These are phyloP conservation scores for Odontocerum albicorne DNA, from an alignment of 2,888 invertebrate species.

Conservation along the genomic window DNA sequence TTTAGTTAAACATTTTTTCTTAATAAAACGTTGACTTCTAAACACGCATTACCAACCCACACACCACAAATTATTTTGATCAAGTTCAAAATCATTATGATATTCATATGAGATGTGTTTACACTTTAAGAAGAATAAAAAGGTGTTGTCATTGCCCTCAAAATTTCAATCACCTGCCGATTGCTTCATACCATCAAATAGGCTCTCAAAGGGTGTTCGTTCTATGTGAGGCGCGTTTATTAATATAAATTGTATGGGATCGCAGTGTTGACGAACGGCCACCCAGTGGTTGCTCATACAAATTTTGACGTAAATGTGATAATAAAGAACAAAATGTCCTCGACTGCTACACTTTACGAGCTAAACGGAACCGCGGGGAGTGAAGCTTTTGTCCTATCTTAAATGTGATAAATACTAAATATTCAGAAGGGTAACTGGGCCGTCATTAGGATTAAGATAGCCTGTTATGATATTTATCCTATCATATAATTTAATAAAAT, in stretches of 20 bases:
- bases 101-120: too few relatives aligned
- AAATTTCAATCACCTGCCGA: not conserved
- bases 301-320: constrained; percentile 7
- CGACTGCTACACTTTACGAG: constrained; percentile 5
- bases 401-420: constrained; percentile 7
- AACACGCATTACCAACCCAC: too few relatives aligned
- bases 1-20: too few relatives aligned
- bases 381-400: not conserved
- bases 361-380: constrained; percentile 4
- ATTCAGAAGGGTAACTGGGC: too few relatives aligned
- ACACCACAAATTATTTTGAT: too few relatives aligned
- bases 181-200: not conserved
- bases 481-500: too few relatives aligned
- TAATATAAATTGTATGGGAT: not conserved
- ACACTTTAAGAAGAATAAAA: too few relatives aligned
- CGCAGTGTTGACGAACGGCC: constrained; percentile 11
- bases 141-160: too few relatives aligned
- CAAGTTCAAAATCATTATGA: too few relatives aligned
- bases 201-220: not conserved
- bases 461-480: too few relatives aligned
- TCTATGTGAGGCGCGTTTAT: not conserved
- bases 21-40: too few relatives aligned
- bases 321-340: constrained; percentile 11
- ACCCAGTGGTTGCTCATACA: constrained; percentile 1
- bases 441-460: too few relatives aligned